These are phyloP conservation scores for Formica exsecta DNA, from an alignment of 1,140 invertebrate genomes.

Conservation along the genomic window DNA sequence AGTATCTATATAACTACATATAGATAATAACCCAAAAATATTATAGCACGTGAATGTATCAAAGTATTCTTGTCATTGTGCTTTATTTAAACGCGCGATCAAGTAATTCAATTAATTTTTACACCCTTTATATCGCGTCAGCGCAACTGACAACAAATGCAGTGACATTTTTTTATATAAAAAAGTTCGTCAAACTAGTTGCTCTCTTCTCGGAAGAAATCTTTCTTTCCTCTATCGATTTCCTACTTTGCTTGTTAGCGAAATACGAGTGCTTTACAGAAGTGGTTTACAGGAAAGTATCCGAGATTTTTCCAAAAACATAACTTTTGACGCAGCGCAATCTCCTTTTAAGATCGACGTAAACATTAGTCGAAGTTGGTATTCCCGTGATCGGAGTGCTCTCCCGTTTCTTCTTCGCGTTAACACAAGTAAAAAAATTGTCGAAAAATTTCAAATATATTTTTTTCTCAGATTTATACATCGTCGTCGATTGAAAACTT, in stretches of 20 bases:
- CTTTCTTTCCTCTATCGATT: neutral
- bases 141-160: neutral
- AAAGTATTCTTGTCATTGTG: neutral
- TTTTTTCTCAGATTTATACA: too few relatives aligned
- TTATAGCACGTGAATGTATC: neutral
- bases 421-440: too few relatives aligned
- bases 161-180: neutral
- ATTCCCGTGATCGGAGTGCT: neutral
- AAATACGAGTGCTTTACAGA: neutral
- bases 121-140: neutral
- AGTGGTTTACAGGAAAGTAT: neutral
- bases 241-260: neutral
- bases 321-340: neutral
- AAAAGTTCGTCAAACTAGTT: neutral
- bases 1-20: neutral
- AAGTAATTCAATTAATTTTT: neutral
- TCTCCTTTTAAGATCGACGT: conserved; percentile 2
- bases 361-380: neutral
- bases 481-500: too few relatives aligned
- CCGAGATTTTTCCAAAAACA: conserved; percentile 16
- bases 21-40: too few relatives aligned
- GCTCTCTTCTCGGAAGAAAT: neutral
- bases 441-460: too few relatives aligned
- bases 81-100: neutral
- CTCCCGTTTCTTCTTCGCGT: neutral